Conservation (phyloP, 2,888 invertebrate genomes). For the Lasioglossum pauxillum region DNA sequence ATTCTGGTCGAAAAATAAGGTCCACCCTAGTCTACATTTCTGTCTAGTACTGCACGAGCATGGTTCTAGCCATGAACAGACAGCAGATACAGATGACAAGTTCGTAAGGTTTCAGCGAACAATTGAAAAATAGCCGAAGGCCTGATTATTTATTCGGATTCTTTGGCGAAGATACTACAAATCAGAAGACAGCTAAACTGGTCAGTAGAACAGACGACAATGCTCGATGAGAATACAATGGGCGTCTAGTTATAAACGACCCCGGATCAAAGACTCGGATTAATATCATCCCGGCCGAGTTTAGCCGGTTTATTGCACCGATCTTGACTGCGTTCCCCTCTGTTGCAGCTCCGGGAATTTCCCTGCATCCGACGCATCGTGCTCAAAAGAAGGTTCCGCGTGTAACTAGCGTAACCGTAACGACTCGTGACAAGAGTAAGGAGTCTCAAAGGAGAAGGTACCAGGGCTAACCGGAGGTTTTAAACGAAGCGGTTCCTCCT, state of each 20-base stretch:
- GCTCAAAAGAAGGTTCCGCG: constrained; percentile 27
- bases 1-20: too few relatives aligned
- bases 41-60: too few relatives aligned
- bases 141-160: too few relatives aligned
- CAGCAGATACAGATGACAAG: too few relatives aligned
- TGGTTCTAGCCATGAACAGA: too few relatives aligned
- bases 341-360: constrained; percentile 39
- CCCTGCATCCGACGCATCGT: constrained; percentile 41
- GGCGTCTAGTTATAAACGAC: not conserved
- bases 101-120: too few relatives aligned
- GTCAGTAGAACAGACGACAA: not conserved
- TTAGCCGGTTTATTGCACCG: constrained; percentile 11
- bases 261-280: not conserved
- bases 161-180: too few relatives aligned
- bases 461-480: constrained; percentile 53
- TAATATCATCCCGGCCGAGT: not conserved
- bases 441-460: constrained; percentile 61
- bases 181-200: too few relatives aligned
- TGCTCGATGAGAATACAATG: not conserved
- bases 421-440: constrained; percentile 61
- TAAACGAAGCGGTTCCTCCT: constrained; percentile 52
- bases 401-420: constrained; percentile 57
- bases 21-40: too few relatives aligned
- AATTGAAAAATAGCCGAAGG: too few relatives aligned
- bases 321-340: constrained; percentile 7